Conservation (phyloP, 2,113 vertebrate species). For the Rhynchopsitta pachyrhyncha region DNA sequence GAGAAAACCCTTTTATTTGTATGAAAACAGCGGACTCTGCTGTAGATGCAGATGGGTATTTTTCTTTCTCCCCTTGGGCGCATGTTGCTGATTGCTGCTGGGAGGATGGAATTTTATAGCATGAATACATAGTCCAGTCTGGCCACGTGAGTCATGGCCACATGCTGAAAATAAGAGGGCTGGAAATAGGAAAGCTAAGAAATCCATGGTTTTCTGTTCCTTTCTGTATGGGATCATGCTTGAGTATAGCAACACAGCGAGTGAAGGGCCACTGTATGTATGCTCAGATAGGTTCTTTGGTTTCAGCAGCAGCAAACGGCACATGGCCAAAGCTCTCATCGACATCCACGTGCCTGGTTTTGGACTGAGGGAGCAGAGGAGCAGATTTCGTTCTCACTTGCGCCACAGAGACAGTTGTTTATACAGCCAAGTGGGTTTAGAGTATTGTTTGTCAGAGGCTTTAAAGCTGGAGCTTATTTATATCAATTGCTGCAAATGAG, state of each 20-base stretch:
- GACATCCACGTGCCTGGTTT: neutral
- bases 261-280: fast-evolving
- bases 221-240: neutral
- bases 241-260: fast-evolving
- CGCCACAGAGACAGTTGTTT: neutral
- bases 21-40: neutral
- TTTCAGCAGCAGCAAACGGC: neutral
- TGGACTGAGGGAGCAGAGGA: neutral
- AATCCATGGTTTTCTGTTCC: neutral
- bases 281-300: neutral
- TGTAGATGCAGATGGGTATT: neutral
- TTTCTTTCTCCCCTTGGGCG: neutral
- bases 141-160: neutral
- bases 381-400: neutral
- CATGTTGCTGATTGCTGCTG: neutral
- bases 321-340: neutral
- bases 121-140: neutral
- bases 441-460: neutral
- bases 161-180: neutral
- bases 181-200: neutral
- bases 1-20: neutral
- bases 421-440: neutral
- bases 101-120: neutral
- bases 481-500: neutral
- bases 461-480: neutral